These are phyloP conservation scores for Lepeophtheirus nordmannii DNA, from an alignment of 2,888 invertebrate species.

Conservation along the genomic window DNA sequence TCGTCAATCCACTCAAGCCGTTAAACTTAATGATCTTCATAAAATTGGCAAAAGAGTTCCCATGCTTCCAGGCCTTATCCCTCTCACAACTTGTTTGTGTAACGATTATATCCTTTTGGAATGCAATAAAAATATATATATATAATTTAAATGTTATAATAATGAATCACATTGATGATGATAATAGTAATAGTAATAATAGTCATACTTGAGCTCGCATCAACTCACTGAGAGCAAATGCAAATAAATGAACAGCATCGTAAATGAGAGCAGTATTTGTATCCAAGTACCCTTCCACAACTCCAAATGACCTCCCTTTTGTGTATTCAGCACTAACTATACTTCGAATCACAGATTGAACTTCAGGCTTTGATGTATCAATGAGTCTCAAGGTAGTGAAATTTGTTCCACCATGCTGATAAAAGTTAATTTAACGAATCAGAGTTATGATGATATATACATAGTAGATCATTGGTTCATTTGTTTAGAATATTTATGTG, in stretches of 20 bases:
- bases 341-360: constrained; percentile 45
- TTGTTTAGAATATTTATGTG: neutral
- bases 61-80: constrained; percentile 80
- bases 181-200: neutral
- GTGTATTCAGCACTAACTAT: constrained; percentile 7
- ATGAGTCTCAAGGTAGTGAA: constrained; percentile 82
- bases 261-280: constrained; percentile 91
- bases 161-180: neutral
- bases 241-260: constrained; percentile 84
- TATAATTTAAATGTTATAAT: neutral
- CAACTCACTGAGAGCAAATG: constrained; percentile 75
- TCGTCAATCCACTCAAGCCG: constrained; percentile 55
- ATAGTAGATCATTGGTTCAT: too few species aligned
- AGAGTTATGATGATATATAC: neutral
- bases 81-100: constrained; percentile 72
- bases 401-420: constrained; percentile 74
- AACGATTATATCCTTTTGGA: constrained; percentile 26
- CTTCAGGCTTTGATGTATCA: constrained; percentile 62
- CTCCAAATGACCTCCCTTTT: neutral
- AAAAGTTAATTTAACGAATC: neutral
- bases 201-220: constrained; percentile 26
- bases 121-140: neutral
- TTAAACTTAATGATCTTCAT: constrained; percentile 63
- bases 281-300: constrained; percentile 36
- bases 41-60: constrained; percentile 83